These are phyloP conservation scores for Micrasema minimum DNA, from an alignment of 1,140 invertebrate genomes.

Conservation along the genomic window DNA sequence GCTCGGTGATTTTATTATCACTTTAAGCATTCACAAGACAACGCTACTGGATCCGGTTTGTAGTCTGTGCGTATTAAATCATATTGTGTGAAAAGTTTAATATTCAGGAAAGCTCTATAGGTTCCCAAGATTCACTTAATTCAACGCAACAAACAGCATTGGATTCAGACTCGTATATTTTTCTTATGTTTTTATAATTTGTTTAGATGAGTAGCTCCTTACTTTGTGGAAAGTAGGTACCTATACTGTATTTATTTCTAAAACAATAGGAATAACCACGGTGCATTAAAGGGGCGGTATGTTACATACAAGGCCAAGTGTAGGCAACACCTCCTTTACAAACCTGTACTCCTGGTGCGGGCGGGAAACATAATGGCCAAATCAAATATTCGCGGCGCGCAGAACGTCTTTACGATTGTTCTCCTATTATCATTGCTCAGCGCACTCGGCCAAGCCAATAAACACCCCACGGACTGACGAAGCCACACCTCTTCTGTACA, in stretches of 20 bases:
- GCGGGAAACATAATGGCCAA: constrained; percentile 30
- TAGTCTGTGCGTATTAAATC: not conserved
- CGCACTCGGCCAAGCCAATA: constrained; percentile 27
- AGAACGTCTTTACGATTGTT: constrained; percentile 37
- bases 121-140: not conserved
- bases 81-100: too few relatives aligned
- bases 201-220: too few relatives aligned
- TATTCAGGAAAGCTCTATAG: not conserved
- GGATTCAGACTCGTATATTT: too few relatives aligned
- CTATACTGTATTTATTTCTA: too few relatives aligned
- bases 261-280: constrained; percentile 5
- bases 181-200: too few relatives aligned
- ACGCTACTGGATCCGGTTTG: constrained; percentile 11
- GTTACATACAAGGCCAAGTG: not conserved
- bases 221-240: too few relatives aligned
- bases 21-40: constrained; percentile 8
- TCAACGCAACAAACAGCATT: not conserved
- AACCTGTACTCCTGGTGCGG: constrained; percentile 30
- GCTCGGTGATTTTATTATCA: constrained; percentile 29
- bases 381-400: constrained; percentile 42
- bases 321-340: constrained; percentile 19
- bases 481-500: constrained; percentile 29
- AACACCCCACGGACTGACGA: constrained; percentile 19
- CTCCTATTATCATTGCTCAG: constrained; percentile 36
- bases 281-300: constrained; percentile 15